A percentile compares a stretch with the other conserved stretches of the same genome.
phyloP scores from a whole-genome alignment of 1,140 invertebrate species.

The Patella vulgata region DNA sequence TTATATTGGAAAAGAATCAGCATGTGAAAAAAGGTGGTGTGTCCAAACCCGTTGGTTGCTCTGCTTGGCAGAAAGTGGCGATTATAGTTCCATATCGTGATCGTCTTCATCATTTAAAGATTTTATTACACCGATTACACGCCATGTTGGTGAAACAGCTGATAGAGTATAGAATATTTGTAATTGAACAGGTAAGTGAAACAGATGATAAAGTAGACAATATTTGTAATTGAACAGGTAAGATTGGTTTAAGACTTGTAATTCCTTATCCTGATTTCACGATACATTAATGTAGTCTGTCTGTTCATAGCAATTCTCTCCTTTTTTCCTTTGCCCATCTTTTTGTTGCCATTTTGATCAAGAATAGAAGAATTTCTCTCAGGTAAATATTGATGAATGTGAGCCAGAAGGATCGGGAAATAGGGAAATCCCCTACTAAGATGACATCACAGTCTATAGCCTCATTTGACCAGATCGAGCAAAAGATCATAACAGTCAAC shows the following conservation, averaged over 20 bases:
- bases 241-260: neutral
- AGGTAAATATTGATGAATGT: neutral
- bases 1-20: conserved; percentile 36
- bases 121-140: conserved; percentile 59
- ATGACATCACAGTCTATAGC: too few species aligned
- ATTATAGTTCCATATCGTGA: conserved; percentile 64
- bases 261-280: too few species aligned
- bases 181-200: conserved; percentile 61
- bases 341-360: neutral
- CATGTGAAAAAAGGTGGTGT: conserved; percentile 73
- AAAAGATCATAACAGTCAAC: too few species aligned
- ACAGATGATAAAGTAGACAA: neutral
- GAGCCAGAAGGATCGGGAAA: neutral
- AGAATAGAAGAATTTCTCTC: neutral
- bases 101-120: conserved; percentile 65
- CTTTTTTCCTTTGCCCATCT: neutral
- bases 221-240: neutral
- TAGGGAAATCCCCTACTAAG: too few species aligned
- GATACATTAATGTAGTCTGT: neutral
- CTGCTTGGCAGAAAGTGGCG: conserved; percentile 73
- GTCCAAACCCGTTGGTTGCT: conserved; percentile 79
- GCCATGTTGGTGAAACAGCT: conserved; percentile 58
- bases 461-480: too few species aligned
- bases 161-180: conserved; percentile 61
- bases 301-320: neutral